These are phyloP conservation scores for Stictonetta naevosa DNA, from an alignment of 2,113 vertebrate genomes.

Conservation along the genomic window DNA sequence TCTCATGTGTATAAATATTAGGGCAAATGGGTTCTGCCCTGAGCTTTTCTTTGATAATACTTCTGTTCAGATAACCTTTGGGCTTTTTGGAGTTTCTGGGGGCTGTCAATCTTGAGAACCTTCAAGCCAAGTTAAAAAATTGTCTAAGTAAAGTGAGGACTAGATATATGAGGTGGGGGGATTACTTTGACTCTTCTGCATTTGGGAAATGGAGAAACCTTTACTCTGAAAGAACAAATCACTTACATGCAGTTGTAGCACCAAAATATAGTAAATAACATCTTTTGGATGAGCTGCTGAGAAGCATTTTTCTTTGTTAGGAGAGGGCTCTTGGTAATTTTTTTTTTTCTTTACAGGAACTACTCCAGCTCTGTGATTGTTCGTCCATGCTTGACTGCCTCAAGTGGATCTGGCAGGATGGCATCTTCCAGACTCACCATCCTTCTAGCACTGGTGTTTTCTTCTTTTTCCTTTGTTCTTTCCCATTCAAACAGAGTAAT, in stretches of 20 bases:
- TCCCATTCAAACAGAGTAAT: constrained; percentile 82
- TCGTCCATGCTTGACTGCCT: constrained; percentile 1
- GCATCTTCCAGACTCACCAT: constrained; percentile 67
- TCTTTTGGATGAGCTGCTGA: background rate
- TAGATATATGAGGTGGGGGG: background rate
- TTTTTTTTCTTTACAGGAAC: constrained; percentile 13
- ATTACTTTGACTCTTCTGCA: background rate
- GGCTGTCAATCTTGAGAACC: background rate
- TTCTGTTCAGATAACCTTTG: background rate
- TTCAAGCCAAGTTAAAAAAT: background rate
- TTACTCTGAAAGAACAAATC: background rate
- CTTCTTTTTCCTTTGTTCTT: constrained; percentile 77
- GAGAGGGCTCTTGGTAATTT: constrained; percentile 25
- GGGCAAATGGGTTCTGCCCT: background rate
- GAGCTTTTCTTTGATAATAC: background rate
- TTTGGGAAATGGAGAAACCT: background rate
- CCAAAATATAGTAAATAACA: background rate
- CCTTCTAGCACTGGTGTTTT: constrained; percentile 69
- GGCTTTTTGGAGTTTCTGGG: background rate
- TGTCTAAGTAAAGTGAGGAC: background rate
- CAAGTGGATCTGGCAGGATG: constrained; percentile 72
- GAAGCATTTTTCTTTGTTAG: constrained; percentile 6
- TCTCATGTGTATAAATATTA: background rate
- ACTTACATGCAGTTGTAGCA: background rate
- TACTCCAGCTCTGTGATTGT: constrained; percentile 28